A percentile compares a stretch with the other conserved stretches of the same genome.
phyloP scores from a whole-genome alignment of 2,113 vertebrate species.

The Mormyrus lacerda region DNA sequence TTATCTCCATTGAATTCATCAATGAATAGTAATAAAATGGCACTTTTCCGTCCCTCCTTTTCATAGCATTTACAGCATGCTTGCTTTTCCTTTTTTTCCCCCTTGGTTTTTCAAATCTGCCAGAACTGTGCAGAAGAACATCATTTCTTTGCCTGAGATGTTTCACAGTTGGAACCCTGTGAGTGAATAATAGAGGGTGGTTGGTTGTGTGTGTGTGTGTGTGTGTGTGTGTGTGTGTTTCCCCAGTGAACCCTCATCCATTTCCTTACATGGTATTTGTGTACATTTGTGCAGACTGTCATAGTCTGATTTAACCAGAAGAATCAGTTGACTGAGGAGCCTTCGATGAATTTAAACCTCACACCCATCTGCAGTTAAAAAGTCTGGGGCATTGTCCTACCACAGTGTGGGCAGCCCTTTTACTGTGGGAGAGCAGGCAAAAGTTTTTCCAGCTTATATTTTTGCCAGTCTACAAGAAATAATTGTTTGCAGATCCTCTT shows the following conservation, averaged over 20 bases:
- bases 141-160: background rate
- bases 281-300: background rate
- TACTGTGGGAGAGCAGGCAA: conserved; percentile 7
- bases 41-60: background rate
- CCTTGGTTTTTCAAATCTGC: background rate
- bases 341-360: background rate
- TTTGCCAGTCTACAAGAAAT: conserved; percentile 6
- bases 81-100: background rate
- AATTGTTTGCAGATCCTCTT: conserved; percentile 16
- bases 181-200: background rate
- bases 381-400: background rate
- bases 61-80: background rate
- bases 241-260: background rate
- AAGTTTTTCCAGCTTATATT: conserved; percentile 1
- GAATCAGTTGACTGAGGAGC: background rate
- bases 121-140: background rate
- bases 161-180: background rate
- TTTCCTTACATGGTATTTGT: background rate
- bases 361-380: background rate
- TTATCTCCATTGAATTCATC: background rate
- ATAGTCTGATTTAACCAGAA: background rate
- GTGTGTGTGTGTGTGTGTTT: background rate
- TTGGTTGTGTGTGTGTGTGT: background rate
- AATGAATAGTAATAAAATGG: background rate
- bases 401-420: background rate